Percentiles rank a stretch among this genome's conserved stretches.
Evolutionary conservation across 2,888 invertebrate species (phyloP).

Genomic region (Lacanobia oleracea): DNA sequence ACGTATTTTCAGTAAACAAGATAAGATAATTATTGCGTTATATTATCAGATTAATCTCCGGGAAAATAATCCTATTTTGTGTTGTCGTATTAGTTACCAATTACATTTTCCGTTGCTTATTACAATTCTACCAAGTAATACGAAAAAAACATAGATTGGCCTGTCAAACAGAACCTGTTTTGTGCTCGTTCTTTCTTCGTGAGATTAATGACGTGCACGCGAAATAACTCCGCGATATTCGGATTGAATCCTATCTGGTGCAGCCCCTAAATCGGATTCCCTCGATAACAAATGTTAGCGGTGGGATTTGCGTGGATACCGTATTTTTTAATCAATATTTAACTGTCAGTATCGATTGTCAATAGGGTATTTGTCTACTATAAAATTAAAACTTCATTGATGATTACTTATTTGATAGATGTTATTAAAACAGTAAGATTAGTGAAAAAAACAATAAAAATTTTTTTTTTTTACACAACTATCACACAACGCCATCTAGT

Average conservation of each 20-base stretch:
- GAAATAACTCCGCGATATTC: constrained; percentile 14
- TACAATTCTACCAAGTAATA: constrained; percentile 24
- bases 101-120: constrained; percentile 23
- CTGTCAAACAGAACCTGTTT: constrained; percentile 35
- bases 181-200: constrained; percentile 24
- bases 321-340: constrained; percentile 1
- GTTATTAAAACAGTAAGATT: too few relatives aligned
- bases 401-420: too few relatives aligned
- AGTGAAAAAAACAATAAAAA: too few relatives aligned
- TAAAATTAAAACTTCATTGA: too few relatives aligned
- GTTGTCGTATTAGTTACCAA: constrained; percentile 27
- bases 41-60: background rate
- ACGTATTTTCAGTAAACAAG: constrained; percentile 10
- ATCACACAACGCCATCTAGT: too few relatives aligned
- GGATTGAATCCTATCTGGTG: constrained; percentile 1
- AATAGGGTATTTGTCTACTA: too few relatives aligned
- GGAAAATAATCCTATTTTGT: background rate
- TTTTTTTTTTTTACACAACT: too few relatives aligned
- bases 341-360: background rate
- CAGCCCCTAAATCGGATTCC: background rate
- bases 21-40: constrained; percentile 2
- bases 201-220: constrained; percentile 44
- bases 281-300: background rate
- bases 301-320: too few relatives aligned
- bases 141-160: constrained; percentile 34